Percentiles rank a stretch among this genome's conserved stretches.
These are phyloP conservation scores for Pandemis heparana DNA, from an alignment of 2,888 invertebrate genomes.

Conservation along the genomic window DNA sequence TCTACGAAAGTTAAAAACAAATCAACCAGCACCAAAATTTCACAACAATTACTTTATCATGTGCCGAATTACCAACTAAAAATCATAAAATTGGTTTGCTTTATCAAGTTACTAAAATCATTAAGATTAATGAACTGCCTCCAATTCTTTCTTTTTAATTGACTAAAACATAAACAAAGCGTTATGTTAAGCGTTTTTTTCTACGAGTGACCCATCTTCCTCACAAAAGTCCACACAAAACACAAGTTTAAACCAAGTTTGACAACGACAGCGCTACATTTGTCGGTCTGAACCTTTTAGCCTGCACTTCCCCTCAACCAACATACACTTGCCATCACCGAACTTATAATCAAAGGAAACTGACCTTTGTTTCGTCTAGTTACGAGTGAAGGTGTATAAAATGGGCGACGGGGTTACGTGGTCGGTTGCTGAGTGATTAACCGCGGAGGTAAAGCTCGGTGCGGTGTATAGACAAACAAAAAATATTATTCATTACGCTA, in stretches of 20 bases:
- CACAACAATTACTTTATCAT: no score
- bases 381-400: neutral
- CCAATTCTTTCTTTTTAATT: no score
- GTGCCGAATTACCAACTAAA: no score
- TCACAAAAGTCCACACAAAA: neutral
- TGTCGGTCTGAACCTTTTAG: slow-evolving; percentile 33
- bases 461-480: slow-evolving; percentile 55
- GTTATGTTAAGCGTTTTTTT: neutral
- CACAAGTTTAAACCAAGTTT: slow-evolving; percentile 18
- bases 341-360: neutral
- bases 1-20: no score
- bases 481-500: slow-evolving; percentile 58
- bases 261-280: slow-evolving; percentile 37
- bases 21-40: no score
- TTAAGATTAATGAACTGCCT: no score
- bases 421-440: slow-evolving; percentile 45
- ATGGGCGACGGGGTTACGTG: neutral
- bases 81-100: no score
- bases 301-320: slow-evolving; percentile 24
- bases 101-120: no score
- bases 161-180: neutral
- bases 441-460: slow-evolving; percentile 52
- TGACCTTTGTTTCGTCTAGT: neutral
- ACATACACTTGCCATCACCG: slow-evolving; percentile 3
- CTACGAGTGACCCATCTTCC: neutral